Percentiles rank a stretch among this genome's conserved stretches.
Conservation (phyloP, 2,797 vertebrate genomes). For the Micromesistius poutassou region DNA sequence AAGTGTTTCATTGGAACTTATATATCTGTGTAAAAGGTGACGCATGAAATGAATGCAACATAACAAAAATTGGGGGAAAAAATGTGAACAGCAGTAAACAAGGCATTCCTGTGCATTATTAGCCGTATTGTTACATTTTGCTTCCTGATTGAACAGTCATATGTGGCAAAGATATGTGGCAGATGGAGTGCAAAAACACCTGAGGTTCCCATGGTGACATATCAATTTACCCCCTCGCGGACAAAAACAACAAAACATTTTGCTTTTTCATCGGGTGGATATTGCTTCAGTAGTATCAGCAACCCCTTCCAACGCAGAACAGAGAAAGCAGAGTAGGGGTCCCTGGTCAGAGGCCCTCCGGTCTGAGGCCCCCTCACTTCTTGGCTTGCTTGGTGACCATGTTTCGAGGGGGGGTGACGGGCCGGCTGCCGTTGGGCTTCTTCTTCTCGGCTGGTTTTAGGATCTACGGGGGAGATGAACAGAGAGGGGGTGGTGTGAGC, state of each 20-base stretch:
- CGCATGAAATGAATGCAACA: slow-evolving; percentile 44
- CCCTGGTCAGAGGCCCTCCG: slow-evolving; percentile 25
- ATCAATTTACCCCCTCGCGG: slow-evolving; percentile 71
- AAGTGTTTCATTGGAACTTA: slow-evolving; percentile 48
- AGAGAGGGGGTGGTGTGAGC: neutral
- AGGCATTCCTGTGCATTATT: slow-evolving; percentile 74
- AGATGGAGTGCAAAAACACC: slow-evolving; percentile 79
- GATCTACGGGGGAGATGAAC: slow-evolving; percentile 75
- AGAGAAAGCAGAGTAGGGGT: slow-evolving; percentile 48
- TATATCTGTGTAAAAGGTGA: slow-evolving; percentile 45
- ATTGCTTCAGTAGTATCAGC: slow-evolving; percentile 69
- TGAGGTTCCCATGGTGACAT: slow-evolving; percentile 75
- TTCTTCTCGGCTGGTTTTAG: slow-evolving; percentile 99
- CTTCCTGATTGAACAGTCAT: slow-evolving; percentile 74
- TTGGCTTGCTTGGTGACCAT: slow-evolving; percentile 99
- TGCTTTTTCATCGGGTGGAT: slow-evolving; percentile 67
- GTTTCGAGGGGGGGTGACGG: slow-evolving; percentile 93
- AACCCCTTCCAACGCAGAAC: slow-evolving; percentile 59
- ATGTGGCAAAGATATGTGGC: slow-evolving; percentile 74
- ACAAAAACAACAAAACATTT: slow-evolving; percentile 66
- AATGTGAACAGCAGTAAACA: slow-evolving; percentile 74
- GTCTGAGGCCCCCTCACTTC: slow-evolving; percentile 78
- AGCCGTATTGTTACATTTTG: slow-evolving; percentile 69
- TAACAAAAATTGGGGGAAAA: slow-evolving; percentile 52
- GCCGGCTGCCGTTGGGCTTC: slow-evolving; percentile 95